Percentiles rank a stretch among this genome's conserved stretches.
Evolutionary conservation across 30 jellyfish, hydroid and myxozoan genomes (phyloP).

Genomic region (Turritopsis dohrnii): DNA sequence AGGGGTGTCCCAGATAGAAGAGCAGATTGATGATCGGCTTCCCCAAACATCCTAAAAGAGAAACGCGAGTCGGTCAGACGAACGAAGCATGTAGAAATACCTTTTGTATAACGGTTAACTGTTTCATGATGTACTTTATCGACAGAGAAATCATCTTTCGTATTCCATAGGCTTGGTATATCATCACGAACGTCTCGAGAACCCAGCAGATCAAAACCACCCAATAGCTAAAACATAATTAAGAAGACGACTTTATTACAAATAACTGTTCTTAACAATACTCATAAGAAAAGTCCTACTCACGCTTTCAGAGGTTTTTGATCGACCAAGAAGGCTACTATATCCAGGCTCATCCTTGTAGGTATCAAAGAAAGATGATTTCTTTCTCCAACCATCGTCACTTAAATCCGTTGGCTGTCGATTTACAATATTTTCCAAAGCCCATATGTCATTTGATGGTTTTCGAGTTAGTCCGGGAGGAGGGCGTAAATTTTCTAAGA

Average conservation of each 20-base stretch:
- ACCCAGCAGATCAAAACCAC: constrained; percentile 37
- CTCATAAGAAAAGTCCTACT: background rate
- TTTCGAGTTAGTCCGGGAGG: constrained; percentile 86
- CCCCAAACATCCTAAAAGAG: constrained; percentile 36
- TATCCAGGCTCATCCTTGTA: constrained; percentile 43
- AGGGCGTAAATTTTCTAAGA: constrained; percentile 38
- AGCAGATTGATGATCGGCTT: constrained; percentile 63
- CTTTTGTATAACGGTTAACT: background rate
- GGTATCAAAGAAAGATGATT: constrained; percentile 49
- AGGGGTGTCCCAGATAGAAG: constrained; percentile 94
- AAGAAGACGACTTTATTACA: background rate
- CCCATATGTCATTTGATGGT: constrained; percentile 66
- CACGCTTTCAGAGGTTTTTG: background rate
- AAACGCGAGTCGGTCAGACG: background rate
- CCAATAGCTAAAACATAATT: background rate
- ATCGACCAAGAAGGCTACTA: constrained; percentile 48
- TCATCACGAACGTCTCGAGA: constrained; percentile 2
- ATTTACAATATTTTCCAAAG: constrained; percentile 32
- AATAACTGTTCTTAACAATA: background rate
- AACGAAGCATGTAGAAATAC: background rate
- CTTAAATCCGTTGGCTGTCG: constrained; percentile 21
- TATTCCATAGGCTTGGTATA: background rate
- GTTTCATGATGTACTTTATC: background rate
- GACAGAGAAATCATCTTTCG: constrained; percentile 2
- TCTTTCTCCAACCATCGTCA: constrained; percentile 55